These are phyloP conservation scores for Neoitamus cyanurus DNA, from an alignment of 2,888 invertebrate genomes.

Conservation along the genomic window DNA sequence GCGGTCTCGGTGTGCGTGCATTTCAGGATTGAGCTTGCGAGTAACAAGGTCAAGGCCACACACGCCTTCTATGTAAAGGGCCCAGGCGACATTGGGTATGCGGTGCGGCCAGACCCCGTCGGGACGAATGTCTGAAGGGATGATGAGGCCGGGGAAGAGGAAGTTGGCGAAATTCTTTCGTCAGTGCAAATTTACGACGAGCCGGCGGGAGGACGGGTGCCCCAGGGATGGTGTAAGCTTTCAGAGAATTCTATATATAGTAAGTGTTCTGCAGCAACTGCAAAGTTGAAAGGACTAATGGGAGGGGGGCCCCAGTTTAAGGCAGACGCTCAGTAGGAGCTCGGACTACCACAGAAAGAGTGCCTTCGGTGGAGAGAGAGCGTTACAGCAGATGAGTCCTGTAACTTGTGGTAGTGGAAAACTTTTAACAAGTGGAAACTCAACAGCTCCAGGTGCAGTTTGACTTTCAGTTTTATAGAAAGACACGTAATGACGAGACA, in stretches of 20 bases:
- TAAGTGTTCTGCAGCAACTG: background rate
- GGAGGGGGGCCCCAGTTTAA: background rate
- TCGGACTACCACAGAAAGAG: background rate
- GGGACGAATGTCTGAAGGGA: background rate
- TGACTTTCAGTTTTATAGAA: background rate
- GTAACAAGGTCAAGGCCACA: constrained; percentile 52
- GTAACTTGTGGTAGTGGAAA: background rate
- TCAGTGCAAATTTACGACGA: background rate
- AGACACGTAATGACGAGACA: background rate
- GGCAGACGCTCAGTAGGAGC: background rate
- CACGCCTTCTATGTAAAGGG: constrained; percentile 39
- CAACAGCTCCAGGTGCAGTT: background rate
- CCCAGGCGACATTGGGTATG: background rate
- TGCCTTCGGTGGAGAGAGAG: background rate
- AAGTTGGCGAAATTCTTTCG: background rate
- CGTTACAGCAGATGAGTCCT: background rate
- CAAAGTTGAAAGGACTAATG: background rate
- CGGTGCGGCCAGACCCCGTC: background rate
- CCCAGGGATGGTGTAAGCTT: background rate
- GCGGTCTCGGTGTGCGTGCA: constrained; percentile 35
- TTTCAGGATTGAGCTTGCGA: constrained; percentile 38
- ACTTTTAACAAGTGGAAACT: background rate
- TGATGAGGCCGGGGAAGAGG: background rate
- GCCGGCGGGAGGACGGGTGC: background rate
- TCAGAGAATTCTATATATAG: background rate